Conservation (phyloP, 35 echinoderm and acorn worm species). For the Lytechinus pictus region DNA sequence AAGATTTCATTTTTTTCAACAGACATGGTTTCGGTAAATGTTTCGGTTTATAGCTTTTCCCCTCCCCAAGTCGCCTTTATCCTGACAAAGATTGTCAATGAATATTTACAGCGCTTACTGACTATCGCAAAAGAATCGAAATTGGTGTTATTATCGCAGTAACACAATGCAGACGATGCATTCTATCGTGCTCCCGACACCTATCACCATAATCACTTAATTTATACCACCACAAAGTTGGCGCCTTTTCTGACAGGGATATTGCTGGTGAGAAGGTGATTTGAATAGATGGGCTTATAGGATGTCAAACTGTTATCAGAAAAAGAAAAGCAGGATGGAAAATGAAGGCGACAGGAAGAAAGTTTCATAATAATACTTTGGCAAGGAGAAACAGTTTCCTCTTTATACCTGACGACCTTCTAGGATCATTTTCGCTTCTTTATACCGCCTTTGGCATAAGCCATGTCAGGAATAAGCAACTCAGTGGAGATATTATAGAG, state of each 20-base stretch:
- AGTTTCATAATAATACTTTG: neutral
- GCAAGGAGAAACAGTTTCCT: conserved; percentile 1
- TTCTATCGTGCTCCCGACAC: neutral
- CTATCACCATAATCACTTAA: neutral
- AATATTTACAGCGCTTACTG: no score
- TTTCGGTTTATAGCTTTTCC: no score
- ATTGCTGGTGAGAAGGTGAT: neutral
- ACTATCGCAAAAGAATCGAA: no score
- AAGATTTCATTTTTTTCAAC: no score
- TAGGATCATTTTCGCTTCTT: neutral
- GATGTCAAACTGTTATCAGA: neutral
- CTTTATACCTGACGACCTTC: neutral
- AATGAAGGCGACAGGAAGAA: neutral
- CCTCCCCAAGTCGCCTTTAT: no score
- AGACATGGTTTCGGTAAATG: no score
- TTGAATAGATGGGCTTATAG: neutral
- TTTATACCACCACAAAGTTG: neutral
- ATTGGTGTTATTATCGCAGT: no score
- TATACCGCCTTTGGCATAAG: neutral
- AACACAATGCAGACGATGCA: neutral
- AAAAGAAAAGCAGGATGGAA: neutral
- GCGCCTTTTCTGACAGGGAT: neutral
- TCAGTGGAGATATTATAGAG: neutral
- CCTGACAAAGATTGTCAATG: no score
- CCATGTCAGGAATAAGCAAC: neutral